A percentile compares a stretch with the other conserved stretches of the same genome.
phyloP scores from a whole-genome alignment of 1,140 invertebrate species.

The Halyomorpha halys region DNA sequence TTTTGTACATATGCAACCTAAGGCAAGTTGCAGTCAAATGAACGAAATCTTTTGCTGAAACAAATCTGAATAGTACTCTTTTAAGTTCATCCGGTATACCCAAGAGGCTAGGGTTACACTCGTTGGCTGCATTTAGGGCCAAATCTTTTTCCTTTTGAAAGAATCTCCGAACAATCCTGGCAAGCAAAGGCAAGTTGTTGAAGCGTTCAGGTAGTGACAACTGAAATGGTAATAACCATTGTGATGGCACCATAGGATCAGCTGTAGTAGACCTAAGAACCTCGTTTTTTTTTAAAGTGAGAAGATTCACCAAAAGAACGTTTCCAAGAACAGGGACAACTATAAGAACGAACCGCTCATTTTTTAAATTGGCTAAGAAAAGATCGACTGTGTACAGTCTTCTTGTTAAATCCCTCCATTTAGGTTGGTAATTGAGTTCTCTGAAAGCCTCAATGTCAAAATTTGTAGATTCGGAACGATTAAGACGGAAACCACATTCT shows the following conservation, averaged over 20 bases:
- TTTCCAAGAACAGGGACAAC: neutral
- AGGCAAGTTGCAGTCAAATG: neutral
- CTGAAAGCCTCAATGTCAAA: neutral
- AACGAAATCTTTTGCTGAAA: neutral
- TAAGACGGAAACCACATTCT: slow-evolving; percentile 4
- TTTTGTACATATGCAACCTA: neutral
- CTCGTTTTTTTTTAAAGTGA: neutral
- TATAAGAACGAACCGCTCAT: neutral
- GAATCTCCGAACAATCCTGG: neutral
- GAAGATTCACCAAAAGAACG: neutral
- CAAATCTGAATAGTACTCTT: neutral
- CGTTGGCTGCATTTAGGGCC: neutral
- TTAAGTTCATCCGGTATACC: neutral
- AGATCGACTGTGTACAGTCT: neutral
- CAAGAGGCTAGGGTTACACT: neutral
- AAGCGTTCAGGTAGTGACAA: neutral
- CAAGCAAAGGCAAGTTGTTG: neutral
- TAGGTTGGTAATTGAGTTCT: neutral
- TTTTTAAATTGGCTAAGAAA: neutral
- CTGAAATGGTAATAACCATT: neutral
- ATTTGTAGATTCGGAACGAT: neutral
- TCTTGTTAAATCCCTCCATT: neutral
- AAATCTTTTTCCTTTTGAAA: slow-evolving; percentile 8
- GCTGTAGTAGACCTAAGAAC: neutral
- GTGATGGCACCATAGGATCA: neutral